Conservation (phyloP, 2,797 vertebrate species). For the Pempheris klunzingeri region DNA sequence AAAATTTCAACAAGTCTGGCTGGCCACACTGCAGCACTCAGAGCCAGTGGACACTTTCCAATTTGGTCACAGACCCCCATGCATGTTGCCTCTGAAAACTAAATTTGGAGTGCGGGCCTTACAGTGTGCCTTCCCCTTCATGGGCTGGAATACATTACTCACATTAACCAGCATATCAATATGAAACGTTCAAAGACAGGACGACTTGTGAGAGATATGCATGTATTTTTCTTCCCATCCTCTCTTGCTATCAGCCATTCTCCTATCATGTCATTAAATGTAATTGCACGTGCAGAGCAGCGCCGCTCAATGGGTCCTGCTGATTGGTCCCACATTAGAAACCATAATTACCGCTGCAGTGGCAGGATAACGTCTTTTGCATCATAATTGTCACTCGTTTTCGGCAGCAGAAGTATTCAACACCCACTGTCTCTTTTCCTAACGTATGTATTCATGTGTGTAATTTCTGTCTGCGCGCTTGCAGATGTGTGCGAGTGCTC, state of each 20-base stretch:
- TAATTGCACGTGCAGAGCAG: conserved; percentile 64
- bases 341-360: conserved; percentile 64
- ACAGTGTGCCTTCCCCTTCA: background rate
- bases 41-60: conserved; percentile 7
- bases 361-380: conserved; percentile 60
- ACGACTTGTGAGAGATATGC: conserved; percentile 26
- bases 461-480: background rate
- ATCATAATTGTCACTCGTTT: conserved; percentile 45
- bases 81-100: conserved; percentile 12
- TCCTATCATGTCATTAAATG: conserved; percentile 73
- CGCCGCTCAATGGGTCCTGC: conserved; percentile 52
- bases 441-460: background rate
- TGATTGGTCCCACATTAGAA: conserved; percentile 78
- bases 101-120: background rate
- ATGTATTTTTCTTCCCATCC: conserved; percentile 19
- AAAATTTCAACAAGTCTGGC: conserved; percentile 5
- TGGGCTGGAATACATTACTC: background rate
- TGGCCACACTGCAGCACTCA: background rate
- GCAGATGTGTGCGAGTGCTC: background rate
- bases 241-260: conserved; percentile 31
- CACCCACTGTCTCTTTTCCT: background rate
- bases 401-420: background rate
- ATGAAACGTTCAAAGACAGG: background rate
- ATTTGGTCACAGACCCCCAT: background rate
- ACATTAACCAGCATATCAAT: background rate